A percentile compares a stretch with the other conserved stretches of the same genome.
Conservation (phyloP, 2,797 vertebrate genomes). For the Nyctalus aviator region DNA sequence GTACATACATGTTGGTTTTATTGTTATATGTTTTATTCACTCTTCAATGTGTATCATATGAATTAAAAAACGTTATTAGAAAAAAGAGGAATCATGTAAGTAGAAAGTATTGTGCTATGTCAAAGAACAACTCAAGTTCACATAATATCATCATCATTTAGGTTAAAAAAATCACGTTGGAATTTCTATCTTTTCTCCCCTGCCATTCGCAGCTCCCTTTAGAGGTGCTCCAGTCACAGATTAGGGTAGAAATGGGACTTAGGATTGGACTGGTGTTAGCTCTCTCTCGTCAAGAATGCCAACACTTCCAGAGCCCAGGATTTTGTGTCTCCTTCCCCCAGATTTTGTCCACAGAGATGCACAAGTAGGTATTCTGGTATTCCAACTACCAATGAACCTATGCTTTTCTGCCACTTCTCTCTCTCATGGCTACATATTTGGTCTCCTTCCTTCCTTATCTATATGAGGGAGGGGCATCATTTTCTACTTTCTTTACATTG, state of each 20-base stretch:
- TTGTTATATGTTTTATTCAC: background rate
- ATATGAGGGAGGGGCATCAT: background rate
- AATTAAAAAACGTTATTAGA: conserved; percentile 17
- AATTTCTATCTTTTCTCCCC: conserved; percentile 16
- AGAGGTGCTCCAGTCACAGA: background rate
- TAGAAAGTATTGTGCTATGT: conserved; percentile 26
- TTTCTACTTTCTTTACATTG: background rate
- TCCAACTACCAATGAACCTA: background rate
- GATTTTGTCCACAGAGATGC: background rate
- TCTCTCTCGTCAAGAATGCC: conserved; percentile 30
- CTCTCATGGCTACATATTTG: background rate
- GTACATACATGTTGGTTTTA: background rate
- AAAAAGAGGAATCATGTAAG: background rate
- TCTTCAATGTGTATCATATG: background rate
- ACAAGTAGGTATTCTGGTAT: background rate
- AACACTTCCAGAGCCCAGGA: background rate
- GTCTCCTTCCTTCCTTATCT: background rate
- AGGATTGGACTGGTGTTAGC: background rate
- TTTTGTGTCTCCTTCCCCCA: background rate
- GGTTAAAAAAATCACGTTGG: conserved; percentile 7
- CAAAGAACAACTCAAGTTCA: conserved; percentile 45
- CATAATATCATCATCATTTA: conserved; percentile 24
- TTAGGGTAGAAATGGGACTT: background rate
- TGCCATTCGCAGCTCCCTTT: conserved; percentile 31
- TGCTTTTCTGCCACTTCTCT: background rate